Base-by-base conservation (phyloP, 2,888 invertebrate genomes). In the Formica aserva region DNA sequence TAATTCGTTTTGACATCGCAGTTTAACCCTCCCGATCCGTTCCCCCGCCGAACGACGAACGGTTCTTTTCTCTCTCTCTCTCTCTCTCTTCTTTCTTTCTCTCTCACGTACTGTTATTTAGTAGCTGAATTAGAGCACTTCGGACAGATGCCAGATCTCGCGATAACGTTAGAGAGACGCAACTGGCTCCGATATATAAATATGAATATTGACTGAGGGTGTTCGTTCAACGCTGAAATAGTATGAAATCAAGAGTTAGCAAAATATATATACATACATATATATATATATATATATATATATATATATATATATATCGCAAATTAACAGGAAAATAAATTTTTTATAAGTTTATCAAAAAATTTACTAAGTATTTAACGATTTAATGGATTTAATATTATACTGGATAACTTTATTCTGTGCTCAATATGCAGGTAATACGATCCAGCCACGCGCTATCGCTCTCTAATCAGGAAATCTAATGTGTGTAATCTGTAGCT, bases 1-100 rank as follows among this genome's bases (percentile, higher is more conserved):
- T 93, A 91, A 93, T 92, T 92, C 90, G 90, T 91, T 92, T 90
- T 89, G 93, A 92, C 93, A 86, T 87, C 88, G 62, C 48, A 86
- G 87, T 85, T 91, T 89, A 88, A 92, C 88, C 90, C 87, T 86
- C 87, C 84, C 71, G 45, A 69, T 60, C 41, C 57, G 15, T 60
- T 22, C 71, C 26, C 41, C 71, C 74, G 55, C 55, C 62, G 22
- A 3, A 69, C 77, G 78, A 71, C 71, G 62, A 71, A 80, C 72
- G 72, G 78, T 71, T 45, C 22, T 60, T 60, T 60, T 26, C 18
- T 77, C 78, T 81, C n/a, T n/a, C 52, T 52, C 52, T 41, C 26
- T 76, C 78, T 78, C 52, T 52, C 9, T 52, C 52, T 52, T 35
- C 41, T 26, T 22, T 41, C 26, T 41, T 26, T 66, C 41, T 41